phyloP scores from a whole-genome alignment of 2,113 vertebrate species.

The Prunella himalayana region DNA sequence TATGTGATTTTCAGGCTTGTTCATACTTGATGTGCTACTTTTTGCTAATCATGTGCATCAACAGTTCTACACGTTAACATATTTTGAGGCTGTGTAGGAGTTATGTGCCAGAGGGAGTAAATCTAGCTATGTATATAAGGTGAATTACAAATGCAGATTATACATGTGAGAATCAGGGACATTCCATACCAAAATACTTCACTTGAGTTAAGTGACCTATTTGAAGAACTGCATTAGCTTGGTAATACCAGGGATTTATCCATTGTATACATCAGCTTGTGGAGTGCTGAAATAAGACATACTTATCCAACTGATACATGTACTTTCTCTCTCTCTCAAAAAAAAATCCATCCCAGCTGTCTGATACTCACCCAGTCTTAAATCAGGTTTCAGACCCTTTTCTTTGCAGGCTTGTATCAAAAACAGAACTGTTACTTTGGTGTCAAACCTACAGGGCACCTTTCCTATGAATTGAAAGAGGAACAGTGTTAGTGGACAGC shows the following conservation, averaged over 20 bases:
- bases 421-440: background rate
- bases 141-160: slow-evolving; percentile 35
- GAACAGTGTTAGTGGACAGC: background rate
- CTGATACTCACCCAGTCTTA: background rate
- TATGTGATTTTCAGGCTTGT: slow-evolving; percentile 37
- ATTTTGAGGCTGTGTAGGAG: slow-evolving; percentile 53
- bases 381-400: background rate
- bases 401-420: background rate
- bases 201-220: slow-evolving; percentile 10
- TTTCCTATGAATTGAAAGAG: background rate
- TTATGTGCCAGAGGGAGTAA: slow-evolving; percentile 48
- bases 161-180: background rate
- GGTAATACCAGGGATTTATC: background rate
- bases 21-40: slow-evolving; percentile 42
- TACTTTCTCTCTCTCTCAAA: background rate
- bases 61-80: slow-evolving; percentile 51
- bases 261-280: background rate
- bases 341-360: background rate
- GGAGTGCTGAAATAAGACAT: background rate
- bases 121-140: slow-evolving; percentile 44
- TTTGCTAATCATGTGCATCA: slow-evolving; percentile 45
- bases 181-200: slow-evolving; percentile 34
- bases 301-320: background rate
- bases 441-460: background rate
- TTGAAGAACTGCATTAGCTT: slow-evolving; percentile 11